These are phyloP conservation scores for Drosophila murphyi DNA, from an alignment of 1,140 invertebrate genomes.

Conservation along the genomic window DNA sequence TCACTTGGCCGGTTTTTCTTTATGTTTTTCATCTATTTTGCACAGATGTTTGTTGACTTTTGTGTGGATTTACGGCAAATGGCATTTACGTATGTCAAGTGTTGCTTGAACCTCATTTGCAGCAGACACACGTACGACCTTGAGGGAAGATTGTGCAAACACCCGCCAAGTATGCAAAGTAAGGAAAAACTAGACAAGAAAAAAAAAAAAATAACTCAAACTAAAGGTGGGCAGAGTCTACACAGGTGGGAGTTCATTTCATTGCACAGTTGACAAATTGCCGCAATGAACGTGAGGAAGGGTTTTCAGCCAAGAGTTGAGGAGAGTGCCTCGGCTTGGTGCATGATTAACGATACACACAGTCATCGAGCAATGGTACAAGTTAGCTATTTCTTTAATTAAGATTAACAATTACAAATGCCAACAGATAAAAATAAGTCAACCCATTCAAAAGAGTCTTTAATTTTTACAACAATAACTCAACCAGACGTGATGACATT, in stretches of 20 bases:
- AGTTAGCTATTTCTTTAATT: background rate
- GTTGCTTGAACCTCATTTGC: slow-evolving; percentile 6
- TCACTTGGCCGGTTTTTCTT: slow-evolving; percentile 28
- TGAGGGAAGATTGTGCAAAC: slow-evolving; percentile 36
- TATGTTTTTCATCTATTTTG: slow-evolving; percentile 10
- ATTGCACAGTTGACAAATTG: slow-evolving; percentile 11
- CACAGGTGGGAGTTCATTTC: slow-evolving; percentile 1
- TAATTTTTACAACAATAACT: background rate
- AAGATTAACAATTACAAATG: slow-evolving; percentile 37
- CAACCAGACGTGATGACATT: slow-evolving; percentile 35
- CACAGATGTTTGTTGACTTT: slow-evolving; percentile 33
- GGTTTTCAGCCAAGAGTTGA: slow-evolving; percentile 21
- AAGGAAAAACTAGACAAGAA: slow-evolving; percentile 4
- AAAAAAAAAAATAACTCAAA: background rate
- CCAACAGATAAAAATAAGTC: slow-evolving; percentile 34
- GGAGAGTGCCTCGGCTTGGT: background rate
- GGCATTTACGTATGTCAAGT: slow-evolving; percentile 18
- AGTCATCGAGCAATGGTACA: background rate
- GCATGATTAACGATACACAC: background rate
- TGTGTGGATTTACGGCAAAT: slow-evolving; percentile 36
- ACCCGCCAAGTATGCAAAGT: slow-evolving; percentile 26
- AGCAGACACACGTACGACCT: slow-evolving; percentile 13
- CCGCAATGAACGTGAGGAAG: slow-evolving; percentile 62
- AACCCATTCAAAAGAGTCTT: slow-evolving; percentile 7
- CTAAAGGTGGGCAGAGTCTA: background rate